Base-by-base conservation (phyloP, 1,140 invertebrate genomes). In the Drosophila simulans region DNA sequence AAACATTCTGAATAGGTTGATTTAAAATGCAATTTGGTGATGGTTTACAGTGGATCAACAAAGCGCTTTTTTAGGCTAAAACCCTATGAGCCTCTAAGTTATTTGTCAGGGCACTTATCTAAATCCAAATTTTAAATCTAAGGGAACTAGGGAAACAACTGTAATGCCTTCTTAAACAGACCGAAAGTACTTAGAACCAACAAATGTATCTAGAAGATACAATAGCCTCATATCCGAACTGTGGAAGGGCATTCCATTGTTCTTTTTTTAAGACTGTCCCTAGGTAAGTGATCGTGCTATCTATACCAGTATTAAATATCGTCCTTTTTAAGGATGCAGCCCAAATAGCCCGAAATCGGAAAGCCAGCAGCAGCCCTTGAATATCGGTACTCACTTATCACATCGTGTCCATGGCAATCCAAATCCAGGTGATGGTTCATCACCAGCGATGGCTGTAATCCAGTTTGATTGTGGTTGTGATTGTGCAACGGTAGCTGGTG, bases 391-490 rank as follows among this genome's bases (percentile, higher is more conserved):
- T 92, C 80, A 92, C 92, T 92, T 83, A 91, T 90, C 80, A 92
- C 91, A 80, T 92, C 92, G 55, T 91, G 90, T 53, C 92, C 92
- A 65, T 92, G 92, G 62, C 91, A 92, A 92, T 92, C 91, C 78
- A 92, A 85, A 77, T 92, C 92, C 72, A 93, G 92, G 93, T 93
- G 93, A 78, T 93, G 93, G 80, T 94, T 94, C 93, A 94, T 94
- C 78, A 94, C 93, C 82, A 94, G 89, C 88, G 93, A 93, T 66
- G 93, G 93, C 80, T 94, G 93, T 90, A 94, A 93, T 93, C 93
- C 92, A 83, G 93, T 93, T 91, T 91, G 85, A 78, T 93, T 92
- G 91, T 91, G 84, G 76, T 93, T 92, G 91, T 93, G 93, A 91
- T 93, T 93, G 90, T 93, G 93, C 92, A 93, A 92, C 66, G 93